A percentile compares a stretch with the other conserved stretches of the same genome.
Evolutionary conservation across 2,888 invertebrate genomes (phyloP).

Genomic region (Apantesis nais): DNA sequence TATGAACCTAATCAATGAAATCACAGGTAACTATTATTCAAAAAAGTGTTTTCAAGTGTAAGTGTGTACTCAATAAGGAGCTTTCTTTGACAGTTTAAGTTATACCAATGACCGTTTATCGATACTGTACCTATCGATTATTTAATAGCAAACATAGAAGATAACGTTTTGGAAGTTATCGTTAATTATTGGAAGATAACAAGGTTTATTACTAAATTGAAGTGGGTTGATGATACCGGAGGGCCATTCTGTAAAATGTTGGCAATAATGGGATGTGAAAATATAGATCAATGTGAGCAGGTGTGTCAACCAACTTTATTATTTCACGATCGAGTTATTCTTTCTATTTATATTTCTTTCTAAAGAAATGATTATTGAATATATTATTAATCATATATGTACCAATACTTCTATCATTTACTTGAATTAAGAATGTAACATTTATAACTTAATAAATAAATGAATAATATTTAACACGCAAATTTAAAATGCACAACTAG

Average conservation of each 20-base stretch:
- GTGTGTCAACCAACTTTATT: background rate
- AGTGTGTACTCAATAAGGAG: slow-evolving; percentile 17
- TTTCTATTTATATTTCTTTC: too few species aligned
- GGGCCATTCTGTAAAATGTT: slow-evolving; percentile 32
- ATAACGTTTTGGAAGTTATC: slow-evolving; percentile 81
- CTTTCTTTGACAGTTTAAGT: slow-evolving; percentile 40
- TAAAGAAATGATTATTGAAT: background rate
- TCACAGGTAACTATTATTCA: background rate
- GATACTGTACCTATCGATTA: slow-evolving; percentile 77
- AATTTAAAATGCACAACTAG: too few species aligned
- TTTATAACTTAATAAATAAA: background rate
- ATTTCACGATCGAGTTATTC: background rate
- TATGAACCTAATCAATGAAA: background rate
- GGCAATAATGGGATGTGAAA: background rate
- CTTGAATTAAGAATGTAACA: background rate
- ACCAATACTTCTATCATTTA: too few species aligned
- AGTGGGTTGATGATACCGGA: slow-evolving; percentile 67
- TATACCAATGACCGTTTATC: slow-evolving; percentile 81
- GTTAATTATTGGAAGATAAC: slow-evolving; percentile 83
- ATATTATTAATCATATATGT: background rate
- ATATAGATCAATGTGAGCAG: background rate
- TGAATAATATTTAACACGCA: background rate
- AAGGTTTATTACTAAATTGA: slow-evolving; percentile 71
- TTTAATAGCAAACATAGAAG: slow-evolving; percentile 82
- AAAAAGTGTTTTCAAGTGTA: background rate